Evolutionary conservation across 2,888 invertebrate species (phyloP).

Genomic region (Trissonchulus sp.): DNA sequence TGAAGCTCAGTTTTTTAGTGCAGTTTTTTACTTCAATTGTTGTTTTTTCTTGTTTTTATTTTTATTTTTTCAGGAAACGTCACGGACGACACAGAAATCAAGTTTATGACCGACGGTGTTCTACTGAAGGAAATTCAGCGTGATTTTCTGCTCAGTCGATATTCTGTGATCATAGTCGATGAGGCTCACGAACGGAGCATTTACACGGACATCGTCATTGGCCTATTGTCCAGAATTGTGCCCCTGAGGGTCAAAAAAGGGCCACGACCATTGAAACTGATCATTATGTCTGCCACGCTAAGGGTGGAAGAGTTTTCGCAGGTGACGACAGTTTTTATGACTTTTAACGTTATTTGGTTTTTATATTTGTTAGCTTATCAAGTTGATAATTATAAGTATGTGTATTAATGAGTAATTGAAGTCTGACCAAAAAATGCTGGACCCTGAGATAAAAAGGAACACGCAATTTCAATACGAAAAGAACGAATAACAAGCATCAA

Average conservation of each 20-base stretch:
- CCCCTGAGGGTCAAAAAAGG: conserved; percentile 66
- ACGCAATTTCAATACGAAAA: too few relatives aligned
- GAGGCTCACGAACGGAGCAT: conserved; percentile 97
- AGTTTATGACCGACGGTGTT: conserved; percentile 98
- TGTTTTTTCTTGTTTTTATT: not conserved
- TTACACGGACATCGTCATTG: conserved; percentile 86
- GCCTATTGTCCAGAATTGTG: conserved; percentile 81
- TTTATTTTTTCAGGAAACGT: not conserved
- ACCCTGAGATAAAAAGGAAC: too few relatives aligned
- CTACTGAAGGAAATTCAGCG: conserved; percentile 79
- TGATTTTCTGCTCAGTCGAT: conserved; percentile 40
- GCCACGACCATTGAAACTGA: conserved; percentile 69
- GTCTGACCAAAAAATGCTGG: too few relatives aligned
- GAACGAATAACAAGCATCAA: too few relatives aligned
- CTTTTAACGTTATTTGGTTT: too few relatives aligned
- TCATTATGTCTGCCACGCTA: conserved; percentile 97
- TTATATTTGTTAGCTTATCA: too few relatives aligned
- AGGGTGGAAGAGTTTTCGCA: conserved; percentile 79
- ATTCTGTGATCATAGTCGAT: conserved; percentile 84
- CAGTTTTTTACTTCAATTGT: too few relatives aligned
- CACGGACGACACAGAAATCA: conserved; percentile 75
- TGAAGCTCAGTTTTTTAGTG: too few relatives aligned
- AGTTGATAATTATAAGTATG: too few relatives aligned
- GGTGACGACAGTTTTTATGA: too few relatives aligned
- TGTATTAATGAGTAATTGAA: too few relatives aligned